Conservation (phyloP, 1,140 invertebrate species). For the Drosophila micromelanica region DNA sequence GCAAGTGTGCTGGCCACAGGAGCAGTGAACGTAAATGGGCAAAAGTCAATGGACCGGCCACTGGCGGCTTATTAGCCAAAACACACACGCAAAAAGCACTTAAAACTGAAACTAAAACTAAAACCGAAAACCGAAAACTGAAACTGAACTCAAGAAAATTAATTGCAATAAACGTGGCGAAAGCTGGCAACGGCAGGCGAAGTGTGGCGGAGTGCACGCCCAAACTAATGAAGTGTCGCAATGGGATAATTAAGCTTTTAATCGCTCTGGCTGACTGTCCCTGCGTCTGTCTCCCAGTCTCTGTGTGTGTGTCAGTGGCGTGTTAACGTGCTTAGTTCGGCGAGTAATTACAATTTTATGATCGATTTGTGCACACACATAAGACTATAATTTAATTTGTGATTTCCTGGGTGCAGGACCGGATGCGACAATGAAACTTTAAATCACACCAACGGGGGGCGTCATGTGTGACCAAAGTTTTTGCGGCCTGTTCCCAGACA, state of each 20-base stretch:
- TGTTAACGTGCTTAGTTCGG: conserved; percentile 62
- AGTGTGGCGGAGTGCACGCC: conserved; percentile 42
- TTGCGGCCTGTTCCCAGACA: conserved; percentile 54
- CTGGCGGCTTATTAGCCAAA: conserved; percentile 5
- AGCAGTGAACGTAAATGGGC: conserved; percentile 22
- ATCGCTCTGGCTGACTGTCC: conserved; percentile 57
- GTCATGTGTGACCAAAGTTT: conserved; percentile 60
- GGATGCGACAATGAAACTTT: conserved; percentile 46
- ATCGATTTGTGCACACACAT: conserved; percentile 76
- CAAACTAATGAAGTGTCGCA: conserved; percentile 83
- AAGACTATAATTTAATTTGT: conserved; percentile 75
- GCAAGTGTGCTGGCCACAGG: conserved; percentile 20
- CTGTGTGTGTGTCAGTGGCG: conserved; percentile 36
- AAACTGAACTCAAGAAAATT: conserved; percentile 75
- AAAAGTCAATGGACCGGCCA: conserved; percentile 25
- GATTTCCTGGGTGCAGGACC: conserved; percentile 31
- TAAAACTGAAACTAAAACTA: conserved; percentile 47
- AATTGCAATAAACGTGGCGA: conserved; percentile 78
- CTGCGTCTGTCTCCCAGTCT: not conserved
- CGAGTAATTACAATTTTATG: conserved; percentile 79
- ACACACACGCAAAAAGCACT: conserved; percentile 48
- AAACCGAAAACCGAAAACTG: conserved; percentile 36
- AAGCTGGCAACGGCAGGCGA: conserved; percentile 30
- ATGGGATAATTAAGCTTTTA: conserved; percentile 82
- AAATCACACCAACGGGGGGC: conserved; percentile 43